Conservation (phyloP, 2,888 invertebrate species). For the Galeruca laticollis region DNA sequence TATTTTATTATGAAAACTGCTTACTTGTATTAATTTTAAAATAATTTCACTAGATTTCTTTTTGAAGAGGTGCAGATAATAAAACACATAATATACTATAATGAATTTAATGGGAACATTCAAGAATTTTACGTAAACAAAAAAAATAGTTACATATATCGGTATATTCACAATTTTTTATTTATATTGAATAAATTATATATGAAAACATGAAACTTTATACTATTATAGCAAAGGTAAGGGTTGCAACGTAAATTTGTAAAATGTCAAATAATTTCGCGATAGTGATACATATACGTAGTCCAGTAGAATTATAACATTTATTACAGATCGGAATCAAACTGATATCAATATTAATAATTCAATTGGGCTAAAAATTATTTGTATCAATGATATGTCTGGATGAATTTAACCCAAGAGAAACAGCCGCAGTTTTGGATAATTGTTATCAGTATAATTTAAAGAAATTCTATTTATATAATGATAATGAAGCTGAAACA, state of each 20-base stretch:
- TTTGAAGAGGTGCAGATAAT: background rate
- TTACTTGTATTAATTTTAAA: too few species aligned
- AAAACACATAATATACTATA: constrained; percentile 4
- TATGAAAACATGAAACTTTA: constrained; percentile 4
- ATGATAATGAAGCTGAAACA: too few species aligned
- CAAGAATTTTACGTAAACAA: constrained; percentile 15
- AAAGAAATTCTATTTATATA: too few species aligned
- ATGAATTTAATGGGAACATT: constrained; percentile 22
- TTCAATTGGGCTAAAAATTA: too few species aligned
- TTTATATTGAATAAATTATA: background rate
- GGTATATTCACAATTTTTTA: constrained; percentile 12
- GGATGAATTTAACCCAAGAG: too few species aligned
- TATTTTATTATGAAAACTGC: too few species aligned
- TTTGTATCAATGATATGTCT: too few species aligned
- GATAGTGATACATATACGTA: background rate
- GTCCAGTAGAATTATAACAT: constrained; percentile 4
- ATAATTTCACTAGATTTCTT: too few species aligned
- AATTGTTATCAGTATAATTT: too few species aligned
- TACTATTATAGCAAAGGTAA: constrained; percentile 9
- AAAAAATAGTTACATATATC: constrained; percentile 10
- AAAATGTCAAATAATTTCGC: background rate
- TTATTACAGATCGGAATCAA: background rate
- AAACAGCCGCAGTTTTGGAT: too few species aligned
- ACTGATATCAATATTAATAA: background rate
- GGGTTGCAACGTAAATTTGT: constrained; percentile 3